A percentile compares a stretch with the other conserved stretches of the same genome.
Conservation (phyloP, 2,888 invertebrate genomes). For the Aphidius colemani region DNA sequence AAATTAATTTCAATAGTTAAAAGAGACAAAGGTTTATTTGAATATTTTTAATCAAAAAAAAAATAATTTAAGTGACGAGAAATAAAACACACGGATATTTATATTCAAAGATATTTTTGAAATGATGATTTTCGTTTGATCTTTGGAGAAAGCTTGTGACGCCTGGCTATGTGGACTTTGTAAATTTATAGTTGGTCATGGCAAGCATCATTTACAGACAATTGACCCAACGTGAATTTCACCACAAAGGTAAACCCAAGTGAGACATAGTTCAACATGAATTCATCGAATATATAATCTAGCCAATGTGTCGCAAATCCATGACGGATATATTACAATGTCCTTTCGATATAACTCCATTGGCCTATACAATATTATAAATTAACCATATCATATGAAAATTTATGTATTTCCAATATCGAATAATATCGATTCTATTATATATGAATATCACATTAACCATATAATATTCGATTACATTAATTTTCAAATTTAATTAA, state of each 20-base stretch:
- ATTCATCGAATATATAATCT: conserved; percentile 32
- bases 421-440: neutral
- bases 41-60: no score
- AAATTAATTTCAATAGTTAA: no score
- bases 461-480: no score
- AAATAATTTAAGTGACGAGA: no score
- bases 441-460: no score
- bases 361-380: neutral
- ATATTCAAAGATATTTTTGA: no score
- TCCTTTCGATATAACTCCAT: conserved; percentile 5
- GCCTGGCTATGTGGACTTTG: conserved; percentile 16
- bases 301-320: conserved; percentile 28
- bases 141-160: conserved; percentile 41
- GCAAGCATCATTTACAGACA: conserved; percentile 56
- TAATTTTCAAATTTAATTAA: no score
- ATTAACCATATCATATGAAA: no score
- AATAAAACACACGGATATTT: no score
- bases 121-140: conserved; percentile 56
- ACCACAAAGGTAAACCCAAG: conserved; percentile 37
- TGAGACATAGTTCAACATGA: conserved; percentile 36
- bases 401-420: neutral
- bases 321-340: conserved; percentile 25
- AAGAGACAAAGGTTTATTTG: no score
- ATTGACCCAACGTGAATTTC: conserved; percentile 50
- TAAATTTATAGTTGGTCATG: conserved; percentile 29